Conservation (phyloP, 2,113 vertebrate species). For the Amazona vittata region DNA sequence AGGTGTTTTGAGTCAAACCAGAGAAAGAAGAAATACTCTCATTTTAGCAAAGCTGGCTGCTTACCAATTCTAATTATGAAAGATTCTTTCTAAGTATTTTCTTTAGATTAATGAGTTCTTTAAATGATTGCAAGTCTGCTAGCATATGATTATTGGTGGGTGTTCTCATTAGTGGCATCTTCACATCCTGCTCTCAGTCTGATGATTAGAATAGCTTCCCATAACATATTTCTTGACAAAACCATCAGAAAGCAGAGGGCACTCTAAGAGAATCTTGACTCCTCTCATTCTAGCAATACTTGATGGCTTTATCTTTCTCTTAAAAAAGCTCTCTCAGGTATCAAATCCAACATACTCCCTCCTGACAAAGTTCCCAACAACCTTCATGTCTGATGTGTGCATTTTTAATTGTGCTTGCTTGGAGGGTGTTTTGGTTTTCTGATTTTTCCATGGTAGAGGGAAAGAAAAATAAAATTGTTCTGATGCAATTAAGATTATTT, state of each 20-base stretch:
- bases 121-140: background rate
- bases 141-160: background rate
- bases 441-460: background rate
- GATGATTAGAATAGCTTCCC: background rate
- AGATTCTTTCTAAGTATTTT: background rate
- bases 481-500: background rate
- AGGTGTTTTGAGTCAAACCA: background rate
- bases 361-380: background rate
- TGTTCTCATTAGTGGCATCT: slow-evolving; percentile 6
- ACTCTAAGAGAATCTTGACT: background rate
- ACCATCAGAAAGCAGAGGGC: background rate
- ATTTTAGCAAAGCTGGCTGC: background rate
- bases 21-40: background rate
- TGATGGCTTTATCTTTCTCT: background rate
- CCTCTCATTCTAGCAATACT: background rate
- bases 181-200: background rate
- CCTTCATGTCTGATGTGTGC: too few species aligned
- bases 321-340: background rate
- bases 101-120: background rate
- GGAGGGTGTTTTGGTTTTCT: background rate
- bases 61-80: background rate
- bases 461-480: background rate
- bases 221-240: background rate
- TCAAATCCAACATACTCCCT: background rate
- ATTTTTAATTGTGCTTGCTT: background rate